Base-by-base conservation (phyloP, 2,113 vertebrate genomes). In the Xenopus borealis region DNA sequence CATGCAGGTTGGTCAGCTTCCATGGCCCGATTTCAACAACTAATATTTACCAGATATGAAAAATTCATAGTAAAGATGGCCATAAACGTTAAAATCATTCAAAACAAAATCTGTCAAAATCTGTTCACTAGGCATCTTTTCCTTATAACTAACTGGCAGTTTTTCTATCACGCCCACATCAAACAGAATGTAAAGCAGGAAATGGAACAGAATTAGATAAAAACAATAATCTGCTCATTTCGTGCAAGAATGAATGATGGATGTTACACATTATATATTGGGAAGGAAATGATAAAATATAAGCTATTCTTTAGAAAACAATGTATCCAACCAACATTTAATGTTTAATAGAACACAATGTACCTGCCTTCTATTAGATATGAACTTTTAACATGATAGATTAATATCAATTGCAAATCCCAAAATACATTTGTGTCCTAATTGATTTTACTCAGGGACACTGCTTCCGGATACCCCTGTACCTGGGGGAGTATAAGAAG, bases 151-250 rank as follows among this genome's bases (percentile, higher is more conserved):
- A 72, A 80, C 70, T 50, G 79, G 81, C 76, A 78, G 58, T 78
- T 82, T 61, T 81, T 80, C 81, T 78, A 78, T 72, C 58, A 23
- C 76, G 69, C 80, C 72, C 62, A 76, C 80, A 81, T 66, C 62
- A 81, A 82, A 85, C 82, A 81, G 76, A 79, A 83, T 76, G 57
- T 45, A 81, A 77, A 66, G 77, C 79, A 75, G 45, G 72, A 80
- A 82, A 85, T 78, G 62, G 85, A 85, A 79, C 58, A 83, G 82
- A 86, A 83, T 44, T 65, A 82, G 61, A 72, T 82, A 83, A 70
- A 80, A 85, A 85, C 81, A 88, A 80, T 64, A 81, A 77, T 75
- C 75, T 82, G 72, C 58, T 77, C 74, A 77, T 77, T 77, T 77
- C 62, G 64, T 70, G 66, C 47, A 77, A 63, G 23, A 77, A 46